Evolutionary conservation across 64 coral and sea anemone species (phyloP).

Genomic region (Pocillopora damicornis): DNA sequence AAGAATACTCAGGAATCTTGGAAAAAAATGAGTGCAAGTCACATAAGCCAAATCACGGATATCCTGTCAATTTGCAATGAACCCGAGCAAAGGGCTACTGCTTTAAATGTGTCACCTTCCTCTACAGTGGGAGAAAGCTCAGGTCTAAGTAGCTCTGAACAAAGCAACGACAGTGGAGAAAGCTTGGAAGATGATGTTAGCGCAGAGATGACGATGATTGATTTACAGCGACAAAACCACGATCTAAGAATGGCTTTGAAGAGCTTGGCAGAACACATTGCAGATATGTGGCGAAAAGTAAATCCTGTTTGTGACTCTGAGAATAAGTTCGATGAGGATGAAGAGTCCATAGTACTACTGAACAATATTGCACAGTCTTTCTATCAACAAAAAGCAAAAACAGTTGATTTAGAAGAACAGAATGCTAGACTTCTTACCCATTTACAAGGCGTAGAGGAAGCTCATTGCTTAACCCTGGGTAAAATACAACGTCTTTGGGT

Average conservation of each 20-base stretch:
- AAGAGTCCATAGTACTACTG: background rate
- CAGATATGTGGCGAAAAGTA: conserved; percentile 15
- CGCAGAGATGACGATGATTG: background rate
- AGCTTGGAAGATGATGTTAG: background rate
- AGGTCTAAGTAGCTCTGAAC: background rate
- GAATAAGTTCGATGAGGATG: background rate
- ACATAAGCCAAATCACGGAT: conserved; percentile 16
- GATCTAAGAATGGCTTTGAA: background rate
- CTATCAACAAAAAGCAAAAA: conserved; percentile 7
- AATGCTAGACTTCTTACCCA: conserved; percentile 1
- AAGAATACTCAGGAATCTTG: conserved; percentile 11
- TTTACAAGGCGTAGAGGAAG: conserved; percentile 8
- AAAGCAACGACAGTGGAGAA: conserved; percentile 1
- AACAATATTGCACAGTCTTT: conserved; percentile 1
- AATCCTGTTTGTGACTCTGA: background rate
- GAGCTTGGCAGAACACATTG: background rate
- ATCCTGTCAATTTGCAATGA: background rate
- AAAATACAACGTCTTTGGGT: conserved; percentile 23
- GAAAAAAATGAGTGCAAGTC: background rate
- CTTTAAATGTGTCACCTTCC: background rate
- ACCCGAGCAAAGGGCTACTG: too few relatives aligned
- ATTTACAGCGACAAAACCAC: background rate
- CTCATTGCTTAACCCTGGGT: conserved; percentile 7
- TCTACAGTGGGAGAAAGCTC: background rate
- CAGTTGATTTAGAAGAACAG: conserved; percentile 19